Conservation (phyloP, 2,797 vertebrate genomes). For the Sebastes dallii region DNA sequence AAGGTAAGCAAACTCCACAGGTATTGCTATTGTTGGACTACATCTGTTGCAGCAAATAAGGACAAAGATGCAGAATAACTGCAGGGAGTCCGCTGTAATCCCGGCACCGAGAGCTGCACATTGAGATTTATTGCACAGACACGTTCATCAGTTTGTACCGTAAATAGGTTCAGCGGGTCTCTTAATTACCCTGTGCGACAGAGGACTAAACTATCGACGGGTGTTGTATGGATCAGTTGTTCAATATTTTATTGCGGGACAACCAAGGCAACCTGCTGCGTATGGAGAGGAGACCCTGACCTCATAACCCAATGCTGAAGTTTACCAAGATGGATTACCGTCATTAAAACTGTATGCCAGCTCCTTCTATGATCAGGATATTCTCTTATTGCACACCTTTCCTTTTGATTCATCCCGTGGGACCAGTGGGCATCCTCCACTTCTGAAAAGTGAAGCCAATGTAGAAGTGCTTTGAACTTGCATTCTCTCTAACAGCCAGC, state of each 20-base stretch:
- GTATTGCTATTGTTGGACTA: conserved; percentile 16
- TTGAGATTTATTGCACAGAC: conserved; percentile 35
- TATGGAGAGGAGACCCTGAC: background rate
- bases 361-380: conserved; percentile 34
- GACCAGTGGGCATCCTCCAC: too few species aligned
- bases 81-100: conserved; percentile 17
- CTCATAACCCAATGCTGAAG: background rate
- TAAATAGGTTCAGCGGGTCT: background rate
- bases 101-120: conserved; percentile 16
- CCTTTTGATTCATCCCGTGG: background rate
- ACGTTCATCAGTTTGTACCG: background rate
- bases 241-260: conserved; percentile 8
- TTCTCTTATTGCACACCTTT: conserved; percentile 1
- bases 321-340: conserved; percentile 51
- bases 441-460: too few species aligned
- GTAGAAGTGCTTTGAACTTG: too few species aligned
- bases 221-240: background rate
- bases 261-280: background rate
- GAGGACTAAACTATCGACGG: background rate
- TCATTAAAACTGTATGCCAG: conserved; percentile 40
- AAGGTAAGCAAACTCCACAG: conserved; percentile 13
- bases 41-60: conserved; percentile 33
- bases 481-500: too few species aligned
- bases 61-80: conserved; percentile 1
- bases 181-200: conserved; percentile 21